Evolutionary conservation across 1,140 invertebrate species (phyloP).

Genomic region (Drosophila erecta): DNA sequence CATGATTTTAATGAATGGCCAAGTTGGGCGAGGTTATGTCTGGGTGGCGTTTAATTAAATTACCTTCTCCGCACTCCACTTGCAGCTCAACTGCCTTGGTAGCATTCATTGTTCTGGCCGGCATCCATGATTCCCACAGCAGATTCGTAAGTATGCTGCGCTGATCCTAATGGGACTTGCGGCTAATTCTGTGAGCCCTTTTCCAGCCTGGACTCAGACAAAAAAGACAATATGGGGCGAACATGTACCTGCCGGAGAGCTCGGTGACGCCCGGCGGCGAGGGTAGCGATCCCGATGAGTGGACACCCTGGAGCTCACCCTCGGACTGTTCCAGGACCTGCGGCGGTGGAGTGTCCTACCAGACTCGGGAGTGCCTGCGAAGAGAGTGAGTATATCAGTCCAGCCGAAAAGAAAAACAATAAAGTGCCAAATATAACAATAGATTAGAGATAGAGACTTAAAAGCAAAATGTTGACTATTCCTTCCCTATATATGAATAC

Average conservation of each 20-base stretch:
- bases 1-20: conserved; percentile 55
- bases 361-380: conserved; percentile 89
- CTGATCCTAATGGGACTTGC: too few relatives aligned
- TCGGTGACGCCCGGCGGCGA: conserved; percentile 89
- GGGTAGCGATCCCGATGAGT: conserved; percentile 85
- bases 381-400: conserved; percentile 85
- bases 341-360: conserved; percentile 93
- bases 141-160: conserved; percentile 78
- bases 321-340: conserved; percentile 94
- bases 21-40: conserved; percentile 10
- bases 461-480: too few relatives aligned
- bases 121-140: conserved; percentile 68
- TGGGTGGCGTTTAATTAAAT: conserved; percentile 50
- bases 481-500: too few relatives aligned
- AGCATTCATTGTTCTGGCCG: conserved; percentile 75
- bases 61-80: conserved; percentile 22
- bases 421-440: too few relatives aligned
- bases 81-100: conserved; percentile 84
- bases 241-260: conserved; percentile 88
- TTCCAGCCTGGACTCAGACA: conserved; percentile 87
- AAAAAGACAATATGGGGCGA: conserved; percentile 89
- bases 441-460: too few relatives aligned
- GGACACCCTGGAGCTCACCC: conserved; percentile 91
- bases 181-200: neutral
- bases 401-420: too few relatives aligned